Conservation (phyloP, 2,888 invertebrate genomes). For the Cheilosia grossa region DNA sequence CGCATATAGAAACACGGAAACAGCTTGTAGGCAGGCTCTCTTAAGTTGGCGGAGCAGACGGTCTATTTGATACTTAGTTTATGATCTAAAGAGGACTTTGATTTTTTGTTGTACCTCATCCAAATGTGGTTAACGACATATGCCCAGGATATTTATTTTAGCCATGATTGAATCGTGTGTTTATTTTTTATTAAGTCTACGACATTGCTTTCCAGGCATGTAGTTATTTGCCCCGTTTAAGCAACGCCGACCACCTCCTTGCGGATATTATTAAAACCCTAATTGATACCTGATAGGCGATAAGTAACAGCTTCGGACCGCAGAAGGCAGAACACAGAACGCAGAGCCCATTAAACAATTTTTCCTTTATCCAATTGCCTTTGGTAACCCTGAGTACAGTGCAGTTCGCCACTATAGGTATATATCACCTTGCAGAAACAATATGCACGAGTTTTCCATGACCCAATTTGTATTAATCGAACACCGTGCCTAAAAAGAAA, state of each 20-base stretch:
- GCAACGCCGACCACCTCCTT: neutral
- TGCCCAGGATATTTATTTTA: no score
- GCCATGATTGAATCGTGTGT: no score
- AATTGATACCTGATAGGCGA: slow-evolving; percentile 23
- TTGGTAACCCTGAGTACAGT: slow-evolving; percentile 2
- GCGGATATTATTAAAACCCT: neutral
- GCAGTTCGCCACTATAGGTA: neutral
- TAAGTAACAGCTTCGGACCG: slow-evolving; percentile 23
- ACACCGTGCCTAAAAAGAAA: slow-evolving; percentile 1
- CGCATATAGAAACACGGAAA: no score
- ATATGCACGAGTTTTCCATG: slow-evolving; percentile 20
- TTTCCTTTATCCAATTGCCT: slow-evolving; percentile 13
- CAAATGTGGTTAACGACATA: no score
- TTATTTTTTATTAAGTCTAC: no score
- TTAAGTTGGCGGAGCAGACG: no score
- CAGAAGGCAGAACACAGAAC: neutral
- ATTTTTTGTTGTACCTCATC: no score
- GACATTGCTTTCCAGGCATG: no score
- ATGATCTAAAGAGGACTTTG: no score
- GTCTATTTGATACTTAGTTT: no score
- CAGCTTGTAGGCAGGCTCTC: no score
- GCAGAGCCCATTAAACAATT: slow-evolving; percentile 7
- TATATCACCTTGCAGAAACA: slow-evolving; percentile 4
- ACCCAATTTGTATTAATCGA: slow-evolving; percentile 35
- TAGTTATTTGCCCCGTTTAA: no score